Base-by-base conservation (phyloP, 2,888 invertebrate species). In the Dugesia japonica region DNA sequence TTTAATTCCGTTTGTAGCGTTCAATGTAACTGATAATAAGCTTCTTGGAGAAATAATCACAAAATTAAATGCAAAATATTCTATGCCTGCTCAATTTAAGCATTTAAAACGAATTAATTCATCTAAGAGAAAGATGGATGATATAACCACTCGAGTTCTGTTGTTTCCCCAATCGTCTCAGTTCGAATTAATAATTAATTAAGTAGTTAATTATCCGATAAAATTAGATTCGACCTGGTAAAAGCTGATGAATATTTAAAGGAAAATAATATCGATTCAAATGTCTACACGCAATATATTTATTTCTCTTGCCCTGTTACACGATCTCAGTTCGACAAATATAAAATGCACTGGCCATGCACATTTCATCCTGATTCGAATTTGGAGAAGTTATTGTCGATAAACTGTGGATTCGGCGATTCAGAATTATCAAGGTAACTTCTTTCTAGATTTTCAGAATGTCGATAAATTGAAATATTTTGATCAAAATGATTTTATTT, bases 281-380 rank as follows among this genome's bases (percentile, higher is more conserved):
- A 56, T 56, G 9, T n/a, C 4, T 56, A 56, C 56, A 56, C 23
- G 7, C 9, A 56, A 9, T 56, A 56, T 56, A n/a, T 56, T 23
- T 56, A 56, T n/a, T 56, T 56, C 23, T 9, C 4, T 17, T 77
- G 80, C 9, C 82, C 83, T 0, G 72, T 81, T 28, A 83, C 83
- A 1, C 80, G 83, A 23, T 74, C 77, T 26, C 84, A 84, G 79
- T 84, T 80, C 79, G 79, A 81, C 28, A 80, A 80, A 28, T 78
- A 81, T 23, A 77, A 79, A 9, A 76, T 79, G 27, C 80, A 81
- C 79, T 84, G 84, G 84, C 83, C 84, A 17, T 81, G 81, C 17
- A 80, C 80, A 56, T 84, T 84, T 77, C 83, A 84, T 80, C 83
- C 83, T 79, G 81, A 83, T 77, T 83, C 83, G 80, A 79, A 77